Evolutionary conservation across 2,888 invertebrate species (phyloP).

Genomic region (Diplazon laetatorius): DNA sequence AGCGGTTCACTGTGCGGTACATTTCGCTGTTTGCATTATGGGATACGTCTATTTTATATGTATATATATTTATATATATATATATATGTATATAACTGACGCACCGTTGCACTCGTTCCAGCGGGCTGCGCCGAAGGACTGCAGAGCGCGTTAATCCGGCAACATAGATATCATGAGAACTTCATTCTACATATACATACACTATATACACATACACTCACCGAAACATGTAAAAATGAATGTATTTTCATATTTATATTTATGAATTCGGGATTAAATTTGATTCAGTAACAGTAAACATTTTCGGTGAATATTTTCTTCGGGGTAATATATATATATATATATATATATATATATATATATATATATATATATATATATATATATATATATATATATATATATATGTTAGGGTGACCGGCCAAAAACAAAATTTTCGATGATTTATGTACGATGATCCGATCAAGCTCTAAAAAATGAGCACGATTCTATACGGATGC

Average conservation of each 20-base stretch:
- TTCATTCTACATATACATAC: too few species aligned
- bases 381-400: too few species aligned
- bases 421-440: too few species aligned
- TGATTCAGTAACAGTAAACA: conserved; percentile 51
- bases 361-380: too few species aligned
- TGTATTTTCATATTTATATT: conserved; percentile 26
- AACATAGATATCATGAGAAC: not conserved
- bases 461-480: too few species aligned
- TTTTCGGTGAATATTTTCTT: conserved; percentile 46
- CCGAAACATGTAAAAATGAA: conserved; percentile 4
- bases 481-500: too few species aligned
- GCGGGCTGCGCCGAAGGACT: conserved; percentile 8
- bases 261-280: conserved; percentile 18
- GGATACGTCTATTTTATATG: conserved; percentile 10
- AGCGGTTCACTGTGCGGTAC: not conserved
- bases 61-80: not conserved
- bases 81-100: conserved; percentile 25
- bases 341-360: too few species aligned
- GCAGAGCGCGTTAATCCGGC: conserved; percentile 39
- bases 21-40: not conserved
- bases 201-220: conserved; percentile 7
- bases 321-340: too few species aligned
- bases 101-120: conserved; percentile 44
- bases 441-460: too few species aligned
- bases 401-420: too few species aligned